Evolutionary conservation across 2,797 vertebrate genomes (phyloP), one percentile per base, ranked within the genome.

Genomic region (Chelon auratus): DNA sequence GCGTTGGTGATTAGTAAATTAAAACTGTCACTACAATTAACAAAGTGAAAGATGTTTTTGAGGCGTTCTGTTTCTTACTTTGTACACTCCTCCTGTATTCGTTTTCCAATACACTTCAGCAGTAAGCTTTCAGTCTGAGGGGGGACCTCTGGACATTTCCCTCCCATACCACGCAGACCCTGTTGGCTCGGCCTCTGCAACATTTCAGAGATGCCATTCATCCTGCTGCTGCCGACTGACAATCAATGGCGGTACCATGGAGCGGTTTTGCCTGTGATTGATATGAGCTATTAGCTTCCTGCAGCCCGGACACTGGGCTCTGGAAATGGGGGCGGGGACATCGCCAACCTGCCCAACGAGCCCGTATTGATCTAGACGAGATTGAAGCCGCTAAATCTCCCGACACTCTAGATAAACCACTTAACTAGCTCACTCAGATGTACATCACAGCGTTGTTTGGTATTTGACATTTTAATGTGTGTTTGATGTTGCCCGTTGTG

Each of bases 261-360:
- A 80, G 26, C 43, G 13, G 63, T 80, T 83, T 87, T 76, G 80
- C 79, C 85, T 76, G 63, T 91, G 87, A 91, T 89, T 86, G 84
- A 93, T 92, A 65, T 30, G 62, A 72, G 66, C 87, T 81, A 84
- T 91, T 90, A 85, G 78, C 69, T 74, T 60, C 64, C 68, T 66
- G 78, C 85, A 91, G 30, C 87, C 85, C 81, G 81, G 72, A 88
- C 65, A 12, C 65, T 56, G 36, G 62, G 78, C 75, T 83, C 47
- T 83, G 82, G 77, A 85, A 87, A 81, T 70, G 66, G 82, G 22
- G 76, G 72, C 50, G 63, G 74, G 3, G 78, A 84, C 57, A 72
- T 60, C 58, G 1, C 37, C 61, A 65, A 65, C 77, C 62, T 20
- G 66, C 24, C 45, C 78, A 63, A 24, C 37, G 58, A 64, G 66